Evolutionary conservation across 2,797 vertebrate species (phyloP), one percentile per base, ranked within the genome.

Genomic region (Thaleichthys pacificus): DNA sequence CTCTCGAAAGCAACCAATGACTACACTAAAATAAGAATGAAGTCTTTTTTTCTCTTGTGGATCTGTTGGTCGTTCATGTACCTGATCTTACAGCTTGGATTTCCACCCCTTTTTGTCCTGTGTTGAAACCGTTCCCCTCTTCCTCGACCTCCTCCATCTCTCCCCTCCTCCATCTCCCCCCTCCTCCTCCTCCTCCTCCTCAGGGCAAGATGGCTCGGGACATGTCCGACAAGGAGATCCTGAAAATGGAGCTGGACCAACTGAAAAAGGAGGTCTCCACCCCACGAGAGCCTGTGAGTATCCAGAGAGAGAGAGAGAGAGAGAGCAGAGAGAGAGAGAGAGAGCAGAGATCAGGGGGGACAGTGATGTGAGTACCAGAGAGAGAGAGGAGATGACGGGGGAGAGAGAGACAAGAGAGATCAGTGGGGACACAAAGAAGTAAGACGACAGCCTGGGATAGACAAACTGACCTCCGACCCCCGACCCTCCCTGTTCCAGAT

Each of bases 221-320:
- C 69, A 94, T 95, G 87, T 91, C 91, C 0, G 93, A 96, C 81
- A 95, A 94, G 82, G 94, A 95, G n/a, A 84, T 94, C 63, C 61
- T 93, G 21, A 93, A 91, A 83, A 93, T 95, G 94, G 92, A 95
- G 82, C 77, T 95, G 73, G 93, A 94, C 3, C 95, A 95, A 88
- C 87, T 96, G 68, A 92, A 91, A 85, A 91, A 88, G 72, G 95
- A 96, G 84, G 89, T 92, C 75, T 93, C 85, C 30, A 81, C 65
- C 0, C 0, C 75, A 9, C 68, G 83, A 42, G 65, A 12, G 14
- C 73, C 75, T 54, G 83, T 85, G 61, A 78, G 77, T 72, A 54
- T 7, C 6, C 21, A 2, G 6, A 30, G 51, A 56, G 51, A 56
- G 51, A n/a, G 51, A 54, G 51, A 54, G 51, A 54, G 15, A 54